Percentiles rank a stretch among this genome's conserved stretches.
Conservation (phyloP, 2,888 invertebrate species). For the Cryptosula pallasiana region DNA sequence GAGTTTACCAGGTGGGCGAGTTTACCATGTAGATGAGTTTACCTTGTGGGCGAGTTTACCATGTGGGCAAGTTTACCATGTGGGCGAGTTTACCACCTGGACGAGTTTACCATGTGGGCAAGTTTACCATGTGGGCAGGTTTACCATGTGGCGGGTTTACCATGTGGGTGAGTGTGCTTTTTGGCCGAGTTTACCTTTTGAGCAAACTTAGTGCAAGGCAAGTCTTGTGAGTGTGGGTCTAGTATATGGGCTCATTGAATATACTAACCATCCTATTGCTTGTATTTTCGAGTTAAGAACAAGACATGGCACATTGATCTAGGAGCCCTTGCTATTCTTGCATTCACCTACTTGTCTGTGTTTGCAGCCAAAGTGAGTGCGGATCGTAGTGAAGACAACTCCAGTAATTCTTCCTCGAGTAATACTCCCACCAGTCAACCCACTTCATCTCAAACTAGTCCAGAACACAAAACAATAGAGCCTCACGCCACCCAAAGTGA, state of each 20-base stretch:
- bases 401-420: conserved; percentile 3
- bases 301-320: too few relatives aligned
- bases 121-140: neutral
- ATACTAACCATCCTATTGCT: too few relatives aligned
- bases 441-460: conserved; percentile 14
- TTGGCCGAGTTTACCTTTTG: too few relatives aligned
- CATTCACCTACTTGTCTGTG: too few relatives aligned
- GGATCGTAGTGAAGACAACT: conserved; percentile 21
- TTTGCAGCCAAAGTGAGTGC: conserved; percentile 21
- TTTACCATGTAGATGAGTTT: neutral
- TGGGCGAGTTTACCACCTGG: neutral
- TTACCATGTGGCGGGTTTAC: too few relatives aligned
- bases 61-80: neutral
- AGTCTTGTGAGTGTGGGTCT: too few relatives aligned
- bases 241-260: too few relatives aligned
- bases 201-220: too few relatives aligned
- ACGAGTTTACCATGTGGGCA: neutral
- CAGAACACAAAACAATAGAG: neutral
- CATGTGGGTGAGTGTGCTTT: too few relatives aligned
- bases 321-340: too few relatives aligned
- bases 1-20: neutral
- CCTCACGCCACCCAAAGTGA: neutral
- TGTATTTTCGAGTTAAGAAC: too few relatives aligned
- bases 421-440: neutral
- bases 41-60: neutral